These are phyloP conservation scores for Heliconius ethilla DNA, from an alignment of 2,888 invertebrate genomes.

Conservation along the genomic window DNA sequence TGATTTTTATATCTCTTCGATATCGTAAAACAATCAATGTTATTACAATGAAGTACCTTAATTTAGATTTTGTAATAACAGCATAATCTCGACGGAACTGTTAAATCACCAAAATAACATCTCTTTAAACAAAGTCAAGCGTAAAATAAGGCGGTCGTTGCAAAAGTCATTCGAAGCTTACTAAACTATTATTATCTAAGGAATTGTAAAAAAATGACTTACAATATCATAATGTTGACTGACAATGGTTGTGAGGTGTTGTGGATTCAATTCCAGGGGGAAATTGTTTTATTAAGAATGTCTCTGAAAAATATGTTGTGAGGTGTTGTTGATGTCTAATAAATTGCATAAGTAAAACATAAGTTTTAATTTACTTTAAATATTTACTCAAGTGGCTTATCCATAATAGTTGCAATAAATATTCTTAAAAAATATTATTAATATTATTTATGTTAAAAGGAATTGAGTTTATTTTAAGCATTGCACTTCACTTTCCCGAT, in stretches of 20 bases:
- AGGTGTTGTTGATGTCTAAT: not conserved
- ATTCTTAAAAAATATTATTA: too few relatives aligned
- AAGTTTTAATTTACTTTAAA: not conserved
- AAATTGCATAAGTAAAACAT: not conserved
- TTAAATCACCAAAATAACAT: not conserved
- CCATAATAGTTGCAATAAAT: too few relatives aligned
- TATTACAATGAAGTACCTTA: not conserved
- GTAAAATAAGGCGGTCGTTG: conserved; percentile 5
- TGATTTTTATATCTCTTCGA: too few relatives aligned
- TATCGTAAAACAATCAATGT: conserved; percentile 15
- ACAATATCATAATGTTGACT: not conserved
- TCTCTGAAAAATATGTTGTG: not conserved
- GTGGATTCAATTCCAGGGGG: not conserved
- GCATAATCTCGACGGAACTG: conserved; percentile 8
- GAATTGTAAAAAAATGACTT: not conserved
- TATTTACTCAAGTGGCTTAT: too few relatives aligned
- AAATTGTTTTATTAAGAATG: not conserved
- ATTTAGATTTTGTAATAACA: not conserved
- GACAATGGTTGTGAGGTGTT: not conserved
- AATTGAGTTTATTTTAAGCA: too few relatives aligned
- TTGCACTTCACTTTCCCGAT: too few relatives aligned
- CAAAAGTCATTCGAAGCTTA: not conserved
- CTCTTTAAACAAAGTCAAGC: not conserved
- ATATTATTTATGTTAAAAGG: too few relatives aligned
- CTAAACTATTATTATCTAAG: not conserved